Base-by-base conservation (phyloP, 2,113 vertebrate genomes). In the Odontesthes bonariensis region DNA sequence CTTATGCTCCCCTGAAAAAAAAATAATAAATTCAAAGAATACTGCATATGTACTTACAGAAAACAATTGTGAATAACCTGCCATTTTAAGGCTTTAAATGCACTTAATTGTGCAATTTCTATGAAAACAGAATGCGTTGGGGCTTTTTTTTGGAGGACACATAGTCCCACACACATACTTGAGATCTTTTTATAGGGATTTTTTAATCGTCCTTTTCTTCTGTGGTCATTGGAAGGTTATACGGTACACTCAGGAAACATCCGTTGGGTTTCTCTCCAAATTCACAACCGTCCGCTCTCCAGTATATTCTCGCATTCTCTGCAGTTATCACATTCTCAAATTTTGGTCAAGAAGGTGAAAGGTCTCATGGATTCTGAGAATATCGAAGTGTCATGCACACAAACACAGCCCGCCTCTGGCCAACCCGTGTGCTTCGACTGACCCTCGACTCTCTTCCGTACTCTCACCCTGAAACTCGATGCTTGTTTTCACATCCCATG, bases 241-340 rank as follows among this genome's bases (percentile, higher is more conserved):
- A 1, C 27, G 22, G 32, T 23, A 1, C 64, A 13, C 31, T 47
- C 38, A 7, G 49, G 59, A 89, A 81, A 79, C 85, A 84, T 88
- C 79, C 83, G 44, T 33, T 16, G 54, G 73, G 73, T 77, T 86
- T 87, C 64, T 87, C 61, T 70, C 70, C 76, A 66, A 53, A 56
- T 64, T 77, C 88, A 54, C 86, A 71, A 19, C 66, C 58, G 19
- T 78, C 73, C 56, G 56, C 72, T 63, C 57, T 49, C 66, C 82
- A 79, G 65, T 87, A 90, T 86, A 89, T 87, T 88, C 86, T 86
- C 89, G 83, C 86, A 90, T 89, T 89, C 88, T 77, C 71, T 2
- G 69, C 70, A 88, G 83, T 89, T 89, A 87, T 89, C 86, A 86
- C 87, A 52, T 90, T 89, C 89, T 88, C 91, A 86, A 77, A 89